Percentiles rank a stretch among this genome's conserved stretches.
These are phyloP conservation scores for Hesperophylax magnus DNA, from an alignment of 1,140 invertebrate genomes.

Conservation along the genomic window DNA sequence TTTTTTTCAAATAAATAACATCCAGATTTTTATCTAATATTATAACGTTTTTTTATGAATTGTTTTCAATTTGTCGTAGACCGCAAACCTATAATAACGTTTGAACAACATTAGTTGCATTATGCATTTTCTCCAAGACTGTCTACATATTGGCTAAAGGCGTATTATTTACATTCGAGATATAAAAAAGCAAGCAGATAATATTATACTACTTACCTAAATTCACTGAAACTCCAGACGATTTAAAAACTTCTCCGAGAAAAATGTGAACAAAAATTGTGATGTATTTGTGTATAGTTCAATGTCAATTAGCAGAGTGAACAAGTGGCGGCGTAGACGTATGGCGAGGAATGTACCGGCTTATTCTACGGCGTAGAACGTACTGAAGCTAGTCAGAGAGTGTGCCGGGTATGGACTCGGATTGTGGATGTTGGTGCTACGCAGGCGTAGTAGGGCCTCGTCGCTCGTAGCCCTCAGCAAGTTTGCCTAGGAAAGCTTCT, in stretches of 20 bases:
- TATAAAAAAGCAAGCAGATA: background rate
- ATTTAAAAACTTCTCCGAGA: background rate
- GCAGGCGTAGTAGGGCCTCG: constrained; percentile 24
- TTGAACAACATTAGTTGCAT: background rate
- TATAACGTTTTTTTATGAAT: too few species aligned
- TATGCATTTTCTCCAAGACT: background rate
- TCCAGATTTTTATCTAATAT: too few species aligned
- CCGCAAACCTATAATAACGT: too few species aligned
- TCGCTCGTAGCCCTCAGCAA: too few species aligned
- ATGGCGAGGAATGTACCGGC: background rate
- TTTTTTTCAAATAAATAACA: too few species aligned
- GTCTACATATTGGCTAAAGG: background rate
- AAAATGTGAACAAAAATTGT: background rate
- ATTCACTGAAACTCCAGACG: background rate
- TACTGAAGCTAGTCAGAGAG: background rate
- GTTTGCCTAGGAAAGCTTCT: too few species aligned
- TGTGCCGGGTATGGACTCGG: background rate
- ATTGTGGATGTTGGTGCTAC: background rate
- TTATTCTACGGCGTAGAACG: constrained; percentile 38
- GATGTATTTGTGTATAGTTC: background rate
- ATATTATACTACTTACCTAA: background rate
- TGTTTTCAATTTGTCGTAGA: too few species aligned
- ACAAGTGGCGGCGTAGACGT: background rate
- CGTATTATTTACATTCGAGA: constrained; percentile 14
- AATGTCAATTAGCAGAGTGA: constrained; percentile 29